Conservation (phyloP, 2,797 vertebrate species). For the Chelmon rostratus region DNA sequence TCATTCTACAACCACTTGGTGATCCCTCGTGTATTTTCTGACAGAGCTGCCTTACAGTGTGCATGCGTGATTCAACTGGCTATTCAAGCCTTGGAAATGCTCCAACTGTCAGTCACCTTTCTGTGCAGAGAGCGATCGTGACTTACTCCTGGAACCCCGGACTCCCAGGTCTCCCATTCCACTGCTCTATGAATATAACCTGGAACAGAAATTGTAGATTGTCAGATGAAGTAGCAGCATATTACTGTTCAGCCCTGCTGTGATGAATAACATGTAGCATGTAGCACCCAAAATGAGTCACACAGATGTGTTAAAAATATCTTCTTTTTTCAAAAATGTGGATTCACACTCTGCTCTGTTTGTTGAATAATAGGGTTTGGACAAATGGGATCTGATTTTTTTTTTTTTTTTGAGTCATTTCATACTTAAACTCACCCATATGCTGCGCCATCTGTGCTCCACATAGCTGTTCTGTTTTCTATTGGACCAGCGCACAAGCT, state of each 20-base stretch:
- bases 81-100: neutral
- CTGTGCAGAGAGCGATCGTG: neutral
- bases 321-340: neutral
- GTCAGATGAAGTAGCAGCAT: neutral
- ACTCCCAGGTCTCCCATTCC: neutral
- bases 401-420: constrained; percentile 48
- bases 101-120: neutral
- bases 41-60: neutral
- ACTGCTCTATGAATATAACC: neutral
- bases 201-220: neutral
- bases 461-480: constrained; percentile 64
- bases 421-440: constrained; percentile 69
- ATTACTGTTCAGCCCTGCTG: neutral
- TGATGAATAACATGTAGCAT: neutral
- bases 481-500: constrained; percentile 66
- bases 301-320: constrained; percentile 42
- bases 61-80: too few relatives aligned
- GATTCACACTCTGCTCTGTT: constrained; percentile 3
- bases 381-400: constrained; percentile 49
- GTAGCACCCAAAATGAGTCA: neutral
- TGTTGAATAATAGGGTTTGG: constrained; percentile 30
- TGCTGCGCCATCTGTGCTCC: constrained; percentile 77
- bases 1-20: neutral
- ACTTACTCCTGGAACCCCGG: neutral
- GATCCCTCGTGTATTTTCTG: neutral